Conservation (phyloP, 1,140 invertebrate species). For the Ceratina australensis region DNA sequence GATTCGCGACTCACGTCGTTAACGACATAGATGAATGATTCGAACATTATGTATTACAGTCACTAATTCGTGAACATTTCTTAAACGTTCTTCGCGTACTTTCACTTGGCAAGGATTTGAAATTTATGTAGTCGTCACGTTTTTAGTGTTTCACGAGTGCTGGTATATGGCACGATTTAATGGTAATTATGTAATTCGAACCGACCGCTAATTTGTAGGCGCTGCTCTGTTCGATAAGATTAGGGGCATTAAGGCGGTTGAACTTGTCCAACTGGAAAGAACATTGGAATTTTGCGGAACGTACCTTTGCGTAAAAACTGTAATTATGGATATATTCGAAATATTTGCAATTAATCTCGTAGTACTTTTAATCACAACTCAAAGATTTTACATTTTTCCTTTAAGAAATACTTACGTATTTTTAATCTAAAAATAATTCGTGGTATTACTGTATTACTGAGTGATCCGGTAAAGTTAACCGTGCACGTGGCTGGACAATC, state of each 20-base stretch:
- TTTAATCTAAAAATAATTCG: too few species aligned
- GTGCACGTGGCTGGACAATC: not conserved
- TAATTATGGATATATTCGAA: not conserved
- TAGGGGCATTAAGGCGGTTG: not conserved
- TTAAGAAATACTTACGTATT: too few species aligned
- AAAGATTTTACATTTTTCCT: too few species aligned
- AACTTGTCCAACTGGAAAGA: slow-evolving; percentile 3
- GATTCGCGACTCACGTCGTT: too few species aligned
- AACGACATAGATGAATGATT: too few species aligned
- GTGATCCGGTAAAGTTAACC: not conserved
- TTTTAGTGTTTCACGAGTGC: not conserved
- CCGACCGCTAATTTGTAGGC: slow-evolving; percentile 9
- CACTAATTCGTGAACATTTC: slow-evolving; percentile 26
- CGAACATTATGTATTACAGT: not conserved
- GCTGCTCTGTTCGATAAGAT: slow-evolving; percentile 5
- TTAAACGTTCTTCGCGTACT: not conserved
- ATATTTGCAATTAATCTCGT: too few species aligned
- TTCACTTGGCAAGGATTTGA: slow-evolving; percentile 11
- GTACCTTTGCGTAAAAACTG: not conserved
- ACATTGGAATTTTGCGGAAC: not conserved
- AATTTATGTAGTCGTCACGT: slow-evolving; percentile 14
- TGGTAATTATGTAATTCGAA: slow-evolving; percentile 28
- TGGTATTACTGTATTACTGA: too few species aligned
- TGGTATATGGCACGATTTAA: not conserved
- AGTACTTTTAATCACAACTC: too few species aligned